Evolutionary conservation across 1,140 invertebrate species (phyloP).

Genomic region (Dinoponera quadriceps): DNA sequence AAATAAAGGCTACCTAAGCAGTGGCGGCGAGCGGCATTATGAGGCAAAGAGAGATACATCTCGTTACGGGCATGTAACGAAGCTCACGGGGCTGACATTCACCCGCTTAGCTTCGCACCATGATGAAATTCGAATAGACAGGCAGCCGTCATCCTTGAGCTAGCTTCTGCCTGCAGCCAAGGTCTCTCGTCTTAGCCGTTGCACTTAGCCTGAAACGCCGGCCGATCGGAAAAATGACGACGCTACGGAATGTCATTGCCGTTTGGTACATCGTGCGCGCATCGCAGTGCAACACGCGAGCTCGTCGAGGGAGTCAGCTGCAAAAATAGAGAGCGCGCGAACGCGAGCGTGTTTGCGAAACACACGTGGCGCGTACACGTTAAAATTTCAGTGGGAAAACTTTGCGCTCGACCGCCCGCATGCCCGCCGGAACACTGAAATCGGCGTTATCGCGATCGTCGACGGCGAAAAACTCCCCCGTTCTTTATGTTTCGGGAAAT

Average conservation of each 20-base stretch:
- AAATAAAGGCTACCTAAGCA: conserved; percentile 31
- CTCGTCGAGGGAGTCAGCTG: conserved; percentile 1
- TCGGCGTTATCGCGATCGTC: conserved; percentile 20
- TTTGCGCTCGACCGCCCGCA: neutral
- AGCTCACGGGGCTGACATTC: conserved; percentile 70
- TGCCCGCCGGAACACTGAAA: conserved; percentile 14
- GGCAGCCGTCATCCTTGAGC: conserved; percentile 73
- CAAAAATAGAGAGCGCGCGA: conserved; percentile 52
- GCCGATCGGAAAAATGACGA: conserved; percentile 72
- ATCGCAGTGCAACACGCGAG: neutral
- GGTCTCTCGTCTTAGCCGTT: conserved; percentile 54
- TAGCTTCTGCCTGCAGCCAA: conserved; percentile 74
- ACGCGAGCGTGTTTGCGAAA: conserved; percentile 29
- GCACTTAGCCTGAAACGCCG: conserved; percentile 53
- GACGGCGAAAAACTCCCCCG: neutral
- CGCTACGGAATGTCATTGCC: conserved; percentile 75
- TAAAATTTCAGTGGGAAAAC: conserved; percentile 44
- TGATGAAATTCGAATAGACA: conserved; percentile 76
- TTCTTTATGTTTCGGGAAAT: neutral
- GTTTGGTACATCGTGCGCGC: conserved; percentile 46
- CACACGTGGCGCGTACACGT: neutral
- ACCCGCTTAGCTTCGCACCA: conserved; percentile 70
- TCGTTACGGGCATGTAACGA: conserved; percentile 65
- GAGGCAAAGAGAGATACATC: conserved; percentile 46
- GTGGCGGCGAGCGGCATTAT: conserved; percentile 7